A percentile compares a stretch with the other conserved stretches of the same genome.
Conservation (phyloP, 2,888 invertebrate genomes). For the Masnerella sp. region DNA sequence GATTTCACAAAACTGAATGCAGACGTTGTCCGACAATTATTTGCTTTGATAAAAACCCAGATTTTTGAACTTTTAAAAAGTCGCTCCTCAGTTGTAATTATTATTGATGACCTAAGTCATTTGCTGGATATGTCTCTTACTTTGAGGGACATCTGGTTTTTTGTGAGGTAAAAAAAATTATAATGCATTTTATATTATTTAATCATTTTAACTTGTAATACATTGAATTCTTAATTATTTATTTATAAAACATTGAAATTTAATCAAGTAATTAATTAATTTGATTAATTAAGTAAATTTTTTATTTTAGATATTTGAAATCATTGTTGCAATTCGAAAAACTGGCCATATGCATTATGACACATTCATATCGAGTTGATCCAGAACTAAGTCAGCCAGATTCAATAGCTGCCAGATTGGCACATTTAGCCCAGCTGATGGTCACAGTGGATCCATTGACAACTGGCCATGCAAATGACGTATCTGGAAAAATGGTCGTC, state of each 20-base stretch:
- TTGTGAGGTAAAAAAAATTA: slow-evolving; percentile 23
- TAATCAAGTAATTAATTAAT: not conserved
- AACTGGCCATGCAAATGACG: slow-evolving; percentile 86
- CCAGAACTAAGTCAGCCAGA: slow-evolving; percentile 77
- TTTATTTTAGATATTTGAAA: slow-evolving; percentile 64
- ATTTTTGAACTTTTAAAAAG: slow-evolving; percentile 75
- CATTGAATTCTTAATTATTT: not conserved
- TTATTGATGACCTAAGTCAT: slow-evolving; percentile 87
- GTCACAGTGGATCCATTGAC: slow-evolving; percentile 83
- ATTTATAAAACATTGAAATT: too few relatives aligned
- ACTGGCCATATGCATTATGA: slow-evolving; percentile 69
- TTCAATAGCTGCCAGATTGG: slow-evolving; percentile 81
- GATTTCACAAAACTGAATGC: slow-evolving; percentile 69
- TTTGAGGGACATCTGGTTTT: slow-evolving; percentile 78
- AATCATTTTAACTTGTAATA: not conserved
- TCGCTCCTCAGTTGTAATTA: slow-evolving; percentile 79
- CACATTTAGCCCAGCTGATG: slow-evolving; percentile 82
- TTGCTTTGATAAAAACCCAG: slow-evolving; percentile 76
- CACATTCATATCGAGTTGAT: slow-evolving; percentile 77
- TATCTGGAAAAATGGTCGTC: slow-evolving; percentile 84
- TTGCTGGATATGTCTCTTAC: slow-evolving; percentile 83
- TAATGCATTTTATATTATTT: not conserved
- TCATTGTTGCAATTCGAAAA: slow-evolving; percentile 66
- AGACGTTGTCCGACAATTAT: slow-evolving; percentile 77
- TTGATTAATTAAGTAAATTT: not conserved